Conservation (phyloP, 2,797 vertebrate species). For the Podargus strigoides region DNA sequence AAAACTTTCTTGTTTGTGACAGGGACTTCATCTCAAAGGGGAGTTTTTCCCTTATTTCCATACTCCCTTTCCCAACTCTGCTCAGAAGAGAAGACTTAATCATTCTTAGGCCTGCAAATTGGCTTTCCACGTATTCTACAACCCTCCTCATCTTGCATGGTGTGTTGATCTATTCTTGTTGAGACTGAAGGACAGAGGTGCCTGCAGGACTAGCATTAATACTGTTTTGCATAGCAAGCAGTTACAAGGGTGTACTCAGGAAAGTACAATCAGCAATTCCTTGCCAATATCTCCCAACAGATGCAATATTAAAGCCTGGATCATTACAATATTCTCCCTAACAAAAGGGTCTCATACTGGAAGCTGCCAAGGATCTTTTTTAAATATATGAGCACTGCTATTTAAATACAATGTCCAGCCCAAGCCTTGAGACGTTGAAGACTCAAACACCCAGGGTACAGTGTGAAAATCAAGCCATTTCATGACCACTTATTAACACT, state of each 20-base stretch:
- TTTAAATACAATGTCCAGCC: background rate
- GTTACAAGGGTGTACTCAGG: background rate
- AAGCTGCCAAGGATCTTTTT: background rate
- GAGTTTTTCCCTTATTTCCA: background rate
- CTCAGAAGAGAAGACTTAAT: background rate
- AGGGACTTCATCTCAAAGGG: background rate
- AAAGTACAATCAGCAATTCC: background rate
- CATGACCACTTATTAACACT: background rate
- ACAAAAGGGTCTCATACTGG: background rate
- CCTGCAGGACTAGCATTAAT: conserved; percentile 2
- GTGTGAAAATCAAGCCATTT: background rate
- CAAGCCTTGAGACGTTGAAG: background rate
- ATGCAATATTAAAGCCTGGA: background rate
- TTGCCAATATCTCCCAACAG: background rate
- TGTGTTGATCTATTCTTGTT: background rate
- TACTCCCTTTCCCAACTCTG: background rate
- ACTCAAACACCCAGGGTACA: background rate
- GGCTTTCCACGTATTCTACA: background rate
- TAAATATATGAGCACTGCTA: background rate
- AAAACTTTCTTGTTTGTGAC: background rate
- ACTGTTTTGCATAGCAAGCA: background rate
- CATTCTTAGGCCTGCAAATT: background rate
- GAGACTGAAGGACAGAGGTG: background rate
- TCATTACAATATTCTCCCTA: background rate
- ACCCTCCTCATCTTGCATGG: background rate